phyloP scores from a whole-genome alignment of 2,113 vertebrate species.

The Megatriorchis doriae region DNA sequence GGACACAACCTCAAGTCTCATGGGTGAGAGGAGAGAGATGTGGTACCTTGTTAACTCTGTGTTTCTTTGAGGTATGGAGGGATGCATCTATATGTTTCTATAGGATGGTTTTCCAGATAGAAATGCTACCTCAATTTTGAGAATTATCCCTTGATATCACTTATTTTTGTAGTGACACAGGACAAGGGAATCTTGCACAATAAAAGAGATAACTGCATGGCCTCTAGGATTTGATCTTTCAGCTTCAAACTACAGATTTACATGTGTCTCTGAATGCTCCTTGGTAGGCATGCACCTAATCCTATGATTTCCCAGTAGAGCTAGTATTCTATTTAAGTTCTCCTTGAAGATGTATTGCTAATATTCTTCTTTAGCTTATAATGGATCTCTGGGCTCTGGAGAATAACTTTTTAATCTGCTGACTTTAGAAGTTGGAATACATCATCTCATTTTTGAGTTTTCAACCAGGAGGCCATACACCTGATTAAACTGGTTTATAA shows the following conservation, averaged over 20 bases:
- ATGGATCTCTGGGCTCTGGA: slow-evolving; percentile 19
- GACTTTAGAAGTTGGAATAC: not conserved
- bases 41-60: not conserved
- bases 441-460: not conserved
- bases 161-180: not conserved
- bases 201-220: not conserved
- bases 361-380: not conserved
- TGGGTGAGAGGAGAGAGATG: not conserved
- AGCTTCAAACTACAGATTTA: not conserved
- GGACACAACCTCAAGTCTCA: not conserved
- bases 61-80: not conserved
- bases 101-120: not conserved
- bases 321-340: slow-evolving; percentile 33
- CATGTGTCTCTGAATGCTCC: not conserved
- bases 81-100: not conserved
- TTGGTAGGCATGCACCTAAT: not conserved
- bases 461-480: not conserved
- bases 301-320: not conserved
- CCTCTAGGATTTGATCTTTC: not conserved
- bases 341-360: slow-evolving; percentile 26
- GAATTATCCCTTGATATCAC: not conserved
- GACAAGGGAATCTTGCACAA: not conserved
- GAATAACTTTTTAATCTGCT: slow-evolving; percentile 17
- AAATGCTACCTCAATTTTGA: not conserved
- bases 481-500: slow-evolving; percentile 5